Evolutionary conservation across 2,888 invertebrate species (phyloP).

Genomic region (Onthophagus sagittarius): DNA sequence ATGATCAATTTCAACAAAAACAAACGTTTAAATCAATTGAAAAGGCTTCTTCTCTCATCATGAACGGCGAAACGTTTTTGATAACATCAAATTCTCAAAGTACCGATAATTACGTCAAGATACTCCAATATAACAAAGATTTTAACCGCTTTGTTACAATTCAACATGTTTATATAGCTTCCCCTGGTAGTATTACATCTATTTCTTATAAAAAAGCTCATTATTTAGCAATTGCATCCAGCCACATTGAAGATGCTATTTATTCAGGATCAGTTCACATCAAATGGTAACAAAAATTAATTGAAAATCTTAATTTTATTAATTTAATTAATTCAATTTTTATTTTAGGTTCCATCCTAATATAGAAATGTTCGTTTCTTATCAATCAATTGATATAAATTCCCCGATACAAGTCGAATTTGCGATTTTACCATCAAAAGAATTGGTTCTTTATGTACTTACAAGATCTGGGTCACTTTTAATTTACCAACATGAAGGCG

Average conservation of each 20-base stretch:
- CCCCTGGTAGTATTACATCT: conserved; percentile 37
- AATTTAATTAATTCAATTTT: neutral
- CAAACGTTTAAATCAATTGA: conserved; percentile 1
- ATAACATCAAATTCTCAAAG: conserved; percentile 30
- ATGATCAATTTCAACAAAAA: conserved; percentile 11
- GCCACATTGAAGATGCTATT: conserved; percentile 36
- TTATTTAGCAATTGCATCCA: conserved; percentile 41
- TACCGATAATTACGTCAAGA: conserved; percentile 31
- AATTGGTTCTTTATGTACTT: conserved; percentile 48
- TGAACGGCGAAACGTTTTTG: conserved; percentile 28
- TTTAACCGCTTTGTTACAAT: conserved; percentile 33
- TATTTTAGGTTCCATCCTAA: conserved; percentile 35
- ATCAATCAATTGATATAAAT: conserved; percentile 45
- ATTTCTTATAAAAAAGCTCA: conserved; percentile 32
- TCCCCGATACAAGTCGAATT: conserved; percentile 45
- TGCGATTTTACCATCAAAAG: conserved; percentile 44
- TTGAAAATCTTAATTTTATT: conserved; percentile 1
- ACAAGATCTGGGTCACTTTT: conserved; percentile 45
- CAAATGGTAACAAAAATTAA: conserved; percentile 33
- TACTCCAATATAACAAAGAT: conserved; percentile 36
- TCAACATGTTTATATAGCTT: conserved; percentile 36
- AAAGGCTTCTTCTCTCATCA: conserved; percentile 32
- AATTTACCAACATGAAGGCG: conserved; percentile 48
- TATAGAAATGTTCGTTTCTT: conserved; percentile 36
- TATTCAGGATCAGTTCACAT: conserved; percentile 41